Percentiles rank a stretch among this genome's conserved stretches.
These are phyloP conservation scores for Ochotona curzoniae DNA, from an alignment of 2,113 vertebrate species.

Conservation along the genomic window DNA sequence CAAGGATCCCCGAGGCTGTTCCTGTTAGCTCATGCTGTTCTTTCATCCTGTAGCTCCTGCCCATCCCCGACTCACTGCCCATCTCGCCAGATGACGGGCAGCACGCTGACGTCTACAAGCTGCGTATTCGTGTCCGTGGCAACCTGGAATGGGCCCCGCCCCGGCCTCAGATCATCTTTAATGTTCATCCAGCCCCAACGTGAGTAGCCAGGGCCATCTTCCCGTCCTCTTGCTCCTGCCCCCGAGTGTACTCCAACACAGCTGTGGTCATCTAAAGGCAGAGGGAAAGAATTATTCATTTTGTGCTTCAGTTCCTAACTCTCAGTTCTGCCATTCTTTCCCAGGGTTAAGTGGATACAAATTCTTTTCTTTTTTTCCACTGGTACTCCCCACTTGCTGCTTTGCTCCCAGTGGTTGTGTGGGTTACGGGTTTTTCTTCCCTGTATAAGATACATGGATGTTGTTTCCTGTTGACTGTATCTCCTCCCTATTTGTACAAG, in stretches of 20 bases:
- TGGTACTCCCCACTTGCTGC: neutral
- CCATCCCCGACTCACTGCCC: constrained; percentile 96
- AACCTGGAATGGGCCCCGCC: constrained; percentile 99
- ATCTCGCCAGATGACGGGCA: constrained; percentile 98
- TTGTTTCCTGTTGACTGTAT: neutral
- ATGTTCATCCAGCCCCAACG: constrained; percentile 95
- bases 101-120: constrained; percentile 97
- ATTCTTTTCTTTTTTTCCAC: no score
- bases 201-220: constrained; percentile 80
- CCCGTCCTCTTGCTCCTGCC: neutral
- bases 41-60: constrained; percentile 90
- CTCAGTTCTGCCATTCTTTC: neutral
- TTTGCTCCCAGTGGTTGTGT: neutral
- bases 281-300: neutral
- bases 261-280: neutral
- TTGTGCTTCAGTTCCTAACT: neutral
- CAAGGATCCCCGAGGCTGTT: rapidly evolving
- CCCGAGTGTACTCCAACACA: neutral
- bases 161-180: constrained; percentile 98
- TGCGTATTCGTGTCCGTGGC: constrained; percentile 96
- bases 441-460: neutral
- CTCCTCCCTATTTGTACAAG: neutral
- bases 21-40: neutral
- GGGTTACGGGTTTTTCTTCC: neutral
- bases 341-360: neutral